Conservation (phyloP, 2,888 invertebrate species). For the Pegoplata infirma region DNA sequence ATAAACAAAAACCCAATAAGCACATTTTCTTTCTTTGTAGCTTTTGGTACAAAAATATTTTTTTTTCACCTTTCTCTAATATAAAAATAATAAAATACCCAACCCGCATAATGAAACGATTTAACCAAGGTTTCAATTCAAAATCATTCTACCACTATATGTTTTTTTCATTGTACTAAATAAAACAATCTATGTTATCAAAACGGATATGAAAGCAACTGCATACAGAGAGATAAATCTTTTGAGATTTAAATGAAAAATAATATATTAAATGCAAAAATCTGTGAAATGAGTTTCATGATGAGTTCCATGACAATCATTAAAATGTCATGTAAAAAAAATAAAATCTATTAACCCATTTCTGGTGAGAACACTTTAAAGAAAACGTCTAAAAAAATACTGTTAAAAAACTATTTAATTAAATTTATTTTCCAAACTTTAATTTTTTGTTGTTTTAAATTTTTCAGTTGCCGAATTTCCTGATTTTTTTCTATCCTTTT, state of each 20-base stretch:
- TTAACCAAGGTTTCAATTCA: slow-evolving; percentile 18
- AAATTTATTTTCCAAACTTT: too few relatives aligned
- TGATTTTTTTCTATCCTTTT: too few relatives aligned
- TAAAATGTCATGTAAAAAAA: slow-evolving; percentile 2
- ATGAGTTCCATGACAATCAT: slow-evolving; percentile 5
- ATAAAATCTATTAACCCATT: not conserved
- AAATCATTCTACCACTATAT: not conserved
- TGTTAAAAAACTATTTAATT: too few relatives aligned
- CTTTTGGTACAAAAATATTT: too few relatives aligned
- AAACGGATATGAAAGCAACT: not conserved
- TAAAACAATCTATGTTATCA: not conserved
- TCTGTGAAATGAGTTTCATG: slow-evolving; percentile 1
- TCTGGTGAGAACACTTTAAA: too few relatives aligned
- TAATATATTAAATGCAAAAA: not conserved
- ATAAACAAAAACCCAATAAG: too few relatives aligned
- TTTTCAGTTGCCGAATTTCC: too few relatives aligned
- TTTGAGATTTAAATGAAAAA: not conserved
- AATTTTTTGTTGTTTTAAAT: too few relatives aligned
- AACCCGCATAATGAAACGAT: not conserved
- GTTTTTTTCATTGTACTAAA: not conserved
- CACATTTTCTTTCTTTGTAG: too few relatives aligned
- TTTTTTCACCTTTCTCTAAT: too few relatives aligned
- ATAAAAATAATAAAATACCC: not conserved
- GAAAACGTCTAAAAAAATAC: too few relatives aligned
- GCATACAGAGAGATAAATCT: not conserved